Base-by-base conservation (phyloP, 2,113 vertebrate species). In the Ictalurus punctatus region DNA sequence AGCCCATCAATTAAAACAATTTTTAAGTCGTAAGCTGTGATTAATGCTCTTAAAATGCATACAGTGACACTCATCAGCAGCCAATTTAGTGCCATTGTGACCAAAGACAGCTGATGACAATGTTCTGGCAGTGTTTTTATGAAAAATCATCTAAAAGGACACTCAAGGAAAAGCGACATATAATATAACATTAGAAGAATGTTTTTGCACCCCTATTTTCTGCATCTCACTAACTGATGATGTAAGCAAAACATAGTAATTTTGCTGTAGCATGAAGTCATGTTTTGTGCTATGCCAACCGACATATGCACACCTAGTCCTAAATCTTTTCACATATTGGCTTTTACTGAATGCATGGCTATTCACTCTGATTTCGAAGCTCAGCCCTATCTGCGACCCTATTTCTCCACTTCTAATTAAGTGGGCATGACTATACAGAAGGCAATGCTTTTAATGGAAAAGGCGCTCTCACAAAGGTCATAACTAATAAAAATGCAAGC, bases 391-490 rank as follows among this genome's bases (percentile, higher is more conserved):
- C 88, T 44, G 59, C 54, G 65, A 37, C 27, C 52, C 40, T 37
- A 52, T 23, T 5, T 4, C 37, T 2, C 4, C 58, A 78, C 59
- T 81, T 30, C 73, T 80, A 61, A 85, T 89, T 67, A 86, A 86
- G 44, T 48, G 40, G n/a, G 9, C 4, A 30, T 87, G 86, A 37
- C 86, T 30, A 81, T 56, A 84, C 71, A 67, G 56, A 84, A 40
- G 58, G 58, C 23, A 73, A 92, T 91, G 86, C 76, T 82, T 88
- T 71, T 89, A 94, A 92, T 90, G 52, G 89, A 52, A 90, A 90
- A 92, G 86, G 76, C 90, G 85, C 90, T 90, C 83, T 89, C 48
- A 8, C 17, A 93, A 93, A 94, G 93, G 94, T 94, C 92, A 94
- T 37, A 91, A 92, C 90, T 90, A 90, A 93, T 92, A 89, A 92